Base-by-base conservation (phyloP, 1,140 invertebrate species). In the Anastatus disparis region DNA sequence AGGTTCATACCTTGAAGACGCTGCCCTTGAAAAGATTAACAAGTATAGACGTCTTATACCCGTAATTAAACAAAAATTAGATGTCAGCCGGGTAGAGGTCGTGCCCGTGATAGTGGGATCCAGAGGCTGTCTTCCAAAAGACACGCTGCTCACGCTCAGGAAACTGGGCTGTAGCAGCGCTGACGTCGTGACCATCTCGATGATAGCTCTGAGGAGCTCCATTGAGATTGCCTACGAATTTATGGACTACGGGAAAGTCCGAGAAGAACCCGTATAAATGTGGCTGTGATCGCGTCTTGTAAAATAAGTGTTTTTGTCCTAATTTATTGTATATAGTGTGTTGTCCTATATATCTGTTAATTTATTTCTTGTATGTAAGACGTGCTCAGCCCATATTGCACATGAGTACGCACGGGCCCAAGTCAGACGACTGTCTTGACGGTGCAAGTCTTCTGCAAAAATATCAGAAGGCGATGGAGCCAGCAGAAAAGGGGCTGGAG, bases 181-280 rank as follows among this genome's bases (percentile, higher is more conserved):
- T 0, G 59, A 73, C 0, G 46, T 42, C 2, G 4, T 62, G 1
- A 70, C 48, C 12, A 56, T 72, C 2, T 31, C 58, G 0, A 1
- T 69, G 2, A 59, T 59, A 2, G 59, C 29, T 1, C 20, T 70
- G 0, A 24, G 71, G 1, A 55, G 42, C 10, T 73, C 71, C 0
- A 68, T 73, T 8, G 67, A 70, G 17, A 64, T 70, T 0, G 3
- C 9, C 1, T 64, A 73, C n/a, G 0, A 0, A 0, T 73, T 73
- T 1, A 50, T 70, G 38, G 59, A 73, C 22, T 15, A 55, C 24
- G 31, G 10, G 4, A 35, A 35, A 6, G 31, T 6, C 4, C 31
- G 4, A 10, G 4, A 35, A 10, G 31, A 6, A 35, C 4, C 10
- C 4, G 31, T 4, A 10, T 6, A 35, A 35, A 4, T 6, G 10